Base-by-base conservation (phyloP, 2,888 invertebrate species). In the Andrena camellia region DNA sequence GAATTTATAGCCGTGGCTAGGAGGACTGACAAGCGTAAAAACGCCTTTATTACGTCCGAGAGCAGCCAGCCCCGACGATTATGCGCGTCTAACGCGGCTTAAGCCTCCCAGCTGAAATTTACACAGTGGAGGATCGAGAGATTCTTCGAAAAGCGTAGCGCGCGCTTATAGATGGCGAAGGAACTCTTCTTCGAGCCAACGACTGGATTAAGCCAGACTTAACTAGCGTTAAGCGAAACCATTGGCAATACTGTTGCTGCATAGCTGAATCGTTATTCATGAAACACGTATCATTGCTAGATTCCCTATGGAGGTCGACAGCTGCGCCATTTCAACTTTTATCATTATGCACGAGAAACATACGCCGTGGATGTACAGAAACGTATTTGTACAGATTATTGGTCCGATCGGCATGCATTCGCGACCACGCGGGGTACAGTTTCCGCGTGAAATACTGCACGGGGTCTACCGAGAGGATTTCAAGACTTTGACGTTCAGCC, bases 1-100 rank as follows among this genome's bases (percentile, higher is more conserved):
- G 67, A 74, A 85, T 82, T 82, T 63, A 76, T 68, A 69, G 80
- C 75, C 33, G 60, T 48, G 52, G 29, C 35, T 54, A 62, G 42
- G 48, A 35, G 31, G 35, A 33, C 66, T 17, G 60, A 57, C 35
- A 67, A 42, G 29, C n/a, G 42, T 20, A 73, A 78, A 80, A 73
- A 59, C 76, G 26, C 63, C 52, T 74, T 68, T 57, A 50, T 31
- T 50, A 52, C 60, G 33, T 71, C 75, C 59, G 20, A 50, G 59
- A 52, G 52, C 69, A 50, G 33, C 35, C 26, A 23, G 8, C 48
- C 33, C 17, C 23, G 13, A 33, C 26, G 48, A 50, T 23, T 59
- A 13, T 52, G 17, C n/a, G 48, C 35, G 64, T 23, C 13, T 66
- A 59, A 66, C 48, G 31, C 31, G 74, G 42, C 35, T 74, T 59